phyloP scores from a whole-genome alignment of 2,113 vertebrate genomes.

The Malurus alboscapulatus region DNA sequence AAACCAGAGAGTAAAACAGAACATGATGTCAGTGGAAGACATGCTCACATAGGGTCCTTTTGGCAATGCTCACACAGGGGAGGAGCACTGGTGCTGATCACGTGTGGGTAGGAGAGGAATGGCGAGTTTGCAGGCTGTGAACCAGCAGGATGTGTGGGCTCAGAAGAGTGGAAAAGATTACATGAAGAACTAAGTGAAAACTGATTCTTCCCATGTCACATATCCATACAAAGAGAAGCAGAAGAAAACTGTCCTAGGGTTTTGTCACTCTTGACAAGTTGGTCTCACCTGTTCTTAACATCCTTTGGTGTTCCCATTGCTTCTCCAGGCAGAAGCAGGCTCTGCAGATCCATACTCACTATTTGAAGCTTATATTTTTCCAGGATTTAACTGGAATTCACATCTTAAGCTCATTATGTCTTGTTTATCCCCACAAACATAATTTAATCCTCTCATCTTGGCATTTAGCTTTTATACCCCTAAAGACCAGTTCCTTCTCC shows the following conservation, averaged over 20 bases:
- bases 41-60: neutral
- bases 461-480: neutral
- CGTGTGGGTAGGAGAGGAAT: neutral
- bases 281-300: neutral
- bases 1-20: neutral
- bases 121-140: accelerated
- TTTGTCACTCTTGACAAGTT: neutral
- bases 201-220: neutral
- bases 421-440: neutral
- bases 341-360: neutral
- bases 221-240: neutral
- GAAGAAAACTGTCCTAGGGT: neutral
- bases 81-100: neutral
- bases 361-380: neutral
- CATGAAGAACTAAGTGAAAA: neutral
- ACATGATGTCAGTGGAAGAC: neutral
- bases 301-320: neutral
- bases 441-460: neutral
- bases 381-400: neutral
- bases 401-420: neutral
- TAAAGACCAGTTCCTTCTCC: neutral
- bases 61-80: neutral
- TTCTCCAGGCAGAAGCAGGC: neutral
- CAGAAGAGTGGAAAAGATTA: neutral
- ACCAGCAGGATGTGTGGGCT: neutral